A percentile compares a stretch with the other conserved stretches of the same genome.
phyloP scores from a whole-genome alignment of 2,797 vertebrate genomes.

The Macropodus opercularis region DNA sequence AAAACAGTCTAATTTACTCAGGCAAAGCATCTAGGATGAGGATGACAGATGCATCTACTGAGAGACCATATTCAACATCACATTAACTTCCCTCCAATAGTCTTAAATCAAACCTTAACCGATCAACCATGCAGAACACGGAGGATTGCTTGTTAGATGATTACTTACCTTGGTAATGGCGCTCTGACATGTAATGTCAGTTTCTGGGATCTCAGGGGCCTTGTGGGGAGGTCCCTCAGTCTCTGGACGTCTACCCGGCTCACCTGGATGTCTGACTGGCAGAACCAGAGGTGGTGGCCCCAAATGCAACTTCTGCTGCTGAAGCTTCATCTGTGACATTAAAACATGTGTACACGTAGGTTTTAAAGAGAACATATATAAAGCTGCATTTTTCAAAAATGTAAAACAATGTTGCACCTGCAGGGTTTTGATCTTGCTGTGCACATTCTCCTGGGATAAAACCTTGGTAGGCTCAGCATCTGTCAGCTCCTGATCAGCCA shows the following conservation, averaged over 20 bases:
- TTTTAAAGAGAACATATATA: background rate
- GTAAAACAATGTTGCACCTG: slow-evolving; percentile 79
- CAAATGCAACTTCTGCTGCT: slow-evolving; percentile 88
- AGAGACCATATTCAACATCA: background rate
- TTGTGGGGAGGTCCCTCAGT: slow-evolving; percentile 83
- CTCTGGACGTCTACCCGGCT: slow-evolving; percentile 82
- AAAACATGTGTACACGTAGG: background rate
- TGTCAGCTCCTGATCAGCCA: slow-evolving; percentile 82
- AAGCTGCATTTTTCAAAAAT: background rate
- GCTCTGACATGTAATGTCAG: slow-evolving; percentile 60
- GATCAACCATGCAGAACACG: background rate
- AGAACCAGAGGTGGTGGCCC: slow-evolving; percentile 82
- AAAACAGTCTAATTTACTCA: no score
- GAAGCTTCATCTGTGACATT: slow-evolving; percentile 87
- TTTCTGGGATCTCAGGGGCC: slow-evolving; percentile 79
- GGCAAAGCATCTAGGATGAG: background rate
- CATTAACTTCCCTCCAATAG: background rate
- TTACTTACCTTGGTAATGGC: slow-evolving; percentile 76
- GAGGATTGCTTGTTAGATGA: background rate
- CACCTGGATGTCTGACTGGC: slow-evolving; percentile 79
- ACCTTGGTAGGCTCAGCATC: slow-evolving; percentile 82
- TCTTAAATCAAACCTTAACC: background rate
- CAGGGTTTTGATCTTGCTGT: slow-evolving; percentile 89
- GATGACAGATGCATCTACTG: background rate
- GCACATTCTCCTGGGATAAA: slow-evolving; percentile 92